A percentile compares a stretch with the other conserved stretches of the same genome.
Conservation (phyloP, 2,888 invertebrate genomes). For the Unio pictorum region DNA sequence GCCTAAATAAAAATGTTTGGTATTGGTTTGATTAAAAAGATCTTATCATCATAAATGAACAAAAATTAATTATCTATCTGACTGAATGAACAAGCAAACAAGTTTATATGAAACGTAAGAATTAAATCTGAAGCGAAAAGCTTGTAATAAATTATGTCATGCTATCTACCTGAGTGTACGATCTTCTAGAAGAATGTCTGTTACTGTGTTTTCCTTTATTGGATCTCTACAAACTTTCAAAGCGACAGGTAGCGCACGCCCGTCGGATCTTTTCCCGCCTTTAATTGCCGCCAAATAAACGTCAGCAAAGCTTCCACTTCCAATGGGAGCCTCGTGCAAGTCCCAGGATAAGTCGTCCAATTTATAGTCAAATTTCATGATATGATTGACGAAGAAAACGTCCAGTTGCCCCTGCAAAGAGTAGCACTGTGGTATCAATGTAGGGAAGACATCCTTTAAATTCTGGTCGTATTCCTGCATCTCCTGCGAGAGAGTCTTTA, state of each 20-base stretch:
- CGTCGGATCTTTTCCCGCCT: conserved; percentile 2
- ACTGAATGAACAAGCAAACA: background rate
- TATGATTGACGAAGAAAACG: conserved; percentile 52
- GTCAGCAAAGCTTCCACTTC: conserved; percentile 60
- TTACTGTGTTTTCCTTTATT: conserved; percentile 40
- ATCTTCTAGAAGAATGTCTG: conserved; percentile 57
- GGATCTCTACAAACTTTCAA: conserved; percentile 50
- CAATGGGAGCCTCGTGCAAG: conserved; percentile 34
- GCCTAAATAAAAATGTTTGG: too few species aligned
- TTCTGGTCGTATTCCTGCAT: conserved; percentile 40
- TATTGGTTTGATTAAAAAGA: too few species aligned
- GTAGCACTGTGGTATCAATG: conserved; percentile 26
- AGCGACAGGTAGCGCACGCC: conserved; percentile 33
- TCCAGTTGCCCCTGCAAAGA: conserved; percentile 50
- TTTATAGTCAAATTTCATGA: conserved; percentile 56
- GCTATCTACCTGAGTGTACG: conserved; percentile 50
- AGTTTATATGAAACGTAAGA: too few species aligned
- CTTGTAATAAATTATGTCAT: background rate
- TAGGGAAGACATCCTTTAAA: conserved; percentile 43
- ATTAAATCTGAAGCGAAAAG: too few species aligned
- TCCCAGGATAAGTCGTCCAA: conserved; percentile 48
- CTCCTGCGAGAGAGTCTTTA: conserved; percentile 44
- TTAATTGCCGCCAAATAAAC: conserved; percentile 44
- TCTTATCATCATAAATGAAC: too few species aligned
- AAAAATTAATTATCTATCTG: background rate